A percentile compares a stretch with the other conserved stretches of the same genome.
phyloP scores from a whole-genome alignment of 2,888 invertebrate genomes.

The Antheraea yamamai region DNA sequence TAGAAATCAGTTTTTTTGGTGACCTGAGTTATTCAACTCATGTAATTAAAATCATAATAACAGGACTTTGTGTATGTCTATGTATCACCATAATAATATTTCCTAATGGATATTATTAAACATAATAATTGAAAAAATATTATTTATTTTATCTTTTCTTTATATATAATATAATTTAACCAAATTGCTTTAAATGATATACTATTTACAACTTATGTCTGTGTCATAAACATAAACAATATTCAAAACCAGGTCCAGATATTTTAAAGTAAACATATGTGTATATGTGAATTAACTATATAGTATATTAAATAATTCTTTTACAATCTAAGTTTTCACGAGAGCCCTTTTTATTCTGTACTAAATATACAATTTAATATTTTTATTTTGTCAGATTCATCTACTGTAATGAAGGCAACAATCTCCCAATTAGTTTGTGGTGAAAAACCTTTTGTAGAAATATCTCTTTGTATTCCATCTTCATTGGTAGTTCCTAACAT shows the following conservation, averaged over 20 bases:
- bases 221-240: not conserved
- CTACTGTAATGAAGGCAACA: not conserved
- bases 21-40: not conserved
- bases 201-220: not conserved
- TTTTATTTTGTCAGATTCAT: not conserved
- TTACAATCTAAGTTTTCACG: not conserved
- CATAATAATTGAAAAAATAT: not conserved
- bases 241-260: not conserved
- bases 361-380: not conserved
- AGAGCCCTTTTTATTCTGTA: not conserved
- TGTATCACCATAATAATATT: not conserved
- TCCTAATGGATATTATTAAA: not conserved
- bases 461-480: no score
- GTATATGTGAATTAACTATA: not conserved
- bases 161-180: not conserved
- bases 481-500: no score
- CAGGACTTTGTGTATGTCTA: not conserved
- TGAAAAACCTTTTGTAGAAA: not conserved
- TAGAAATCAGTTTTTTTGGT: conserved; percentile 18
- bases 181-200: not conserved
- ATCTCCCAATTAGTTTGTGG: not conserved
- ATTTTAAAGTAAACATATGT: not conserved
- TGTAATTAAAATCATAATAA: no score
- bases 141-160: not conserved
- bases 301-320: not conserved